Percentiles rank a stretch among this genome's conserved stretches.
These are phyloP conservation scores for Ivindomyrus marchei DNA, from an alignment of 2,113 vertebrate species.

Conservation along the genomic window DNA sequence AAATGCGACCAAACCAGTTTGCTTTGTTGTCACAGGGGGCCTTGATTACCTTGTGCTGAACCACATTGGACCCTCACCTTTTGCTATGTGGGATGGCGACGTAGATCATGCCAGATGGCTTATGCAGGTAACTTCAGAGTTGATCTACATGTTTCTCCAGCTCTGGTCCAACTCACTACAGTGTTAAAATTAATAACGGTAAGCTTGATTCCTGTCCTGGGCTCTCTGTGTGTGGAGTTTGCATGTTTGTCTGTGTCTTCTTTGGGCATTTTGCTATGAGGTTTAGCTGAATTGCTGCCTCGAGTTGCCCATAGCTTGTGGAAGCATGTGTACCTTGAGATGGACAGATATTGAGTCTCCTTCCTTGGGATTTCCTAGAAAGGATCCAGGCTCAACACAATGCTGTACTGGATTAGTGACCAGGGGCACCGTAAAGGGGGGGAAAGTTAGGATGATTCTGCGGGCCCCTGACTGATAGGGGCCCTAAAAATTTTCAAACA, in stretches of 20 bases:
- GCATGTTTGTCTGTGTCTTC: background rate
- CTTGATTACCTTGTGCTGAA: slow-evolving; percentile 64
- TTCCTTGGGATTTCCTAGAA: background rate
- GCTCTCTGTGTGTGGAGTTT: background rate
- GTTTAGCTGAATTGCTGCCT: background rate
- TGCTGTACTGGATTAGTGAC: background rate
- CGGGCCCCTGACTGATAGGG: no score
- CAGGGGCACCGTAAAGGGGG: no score
- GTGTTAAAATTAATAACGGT: background rate
- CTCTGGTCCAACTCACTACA: background rate
- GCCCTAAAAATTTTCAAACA: no score
- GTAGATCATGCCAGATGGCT: slow-evolving; percentile 52
- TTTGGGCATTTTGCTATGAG: background rate
- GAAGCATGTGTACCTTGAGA: background rate
- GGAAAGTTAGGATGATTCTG: no score
- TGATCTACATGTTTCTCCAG: background rate
- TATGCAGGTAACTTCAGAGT: slow-evolving; percentile 56
- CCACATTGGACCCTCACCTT: slow-evolving; percentile 50
- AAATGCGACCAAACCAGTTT: background rate
- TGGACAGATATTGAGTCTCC: background rate
- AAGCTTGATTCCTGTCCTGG: background rate
- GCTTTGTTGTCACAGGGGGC: slow-evolving; percentile 42
- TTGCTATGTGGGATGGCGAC: slow-evolving; percentile 49
- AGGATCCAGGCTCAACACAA: background rate
- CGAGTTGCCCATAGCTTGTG: background rate